Conservation (phyloP, 2,113 vertebrate species). For the Toxotes jaculatrix region DNA sequence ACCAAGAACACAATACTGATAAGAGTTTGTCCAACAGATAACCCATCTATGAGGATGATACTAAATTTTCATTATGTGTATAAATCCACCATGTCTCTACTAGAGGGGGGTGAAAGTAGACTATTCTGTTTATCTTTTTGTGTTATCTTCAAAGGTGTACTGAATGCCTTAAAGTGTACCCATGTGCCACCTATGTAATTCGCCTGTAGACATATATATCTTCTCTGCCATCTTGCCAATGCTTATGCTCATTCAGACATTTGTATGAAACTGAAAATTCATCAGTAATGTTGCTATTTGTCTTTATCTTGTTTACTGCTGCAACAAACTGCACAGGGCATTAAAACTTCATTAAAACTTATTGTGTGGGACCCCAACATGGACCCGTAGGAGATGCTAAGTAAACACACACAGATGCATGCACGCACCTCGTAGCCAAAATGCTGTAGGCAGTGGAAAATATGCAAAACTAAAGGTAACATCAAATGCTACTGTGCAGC, state of each 20-base stretch:
- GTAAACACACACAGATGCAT: slow-evolving; percentile 21
- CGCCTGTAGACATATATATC: background rate
- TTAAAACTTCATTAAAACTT: slow-evolving; percentile 29
- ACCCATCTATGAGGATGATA: too few relatives aligned
- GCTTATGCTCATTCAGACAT: slow-evolving; percentile 13
- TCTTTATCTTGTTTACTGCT: slow-evolving; percentile 2
- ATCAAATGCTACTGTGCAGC: slow-evolving; percentile 3
- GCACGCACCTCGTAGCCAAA: background rate
- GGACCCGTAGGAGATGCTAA: background rate
- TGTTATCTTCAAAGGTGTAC: too few relatives aligned
- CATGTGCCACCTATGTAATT: background rate
- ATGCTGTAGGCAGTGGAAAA: slow-evolving; percentile 27
- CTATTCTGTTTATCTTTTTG: too few relatives aligned
- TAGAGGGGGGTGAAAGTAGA: too few relatives aligned
- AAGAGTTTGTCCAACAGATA: background rate
- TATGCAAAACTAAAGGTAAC: slow-evolving; percentile 51
- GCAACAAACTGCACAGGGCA: background rate
- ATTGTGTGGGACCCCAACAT: slow-evolving; percentile 4
- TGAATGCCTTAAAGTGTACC: too few relatives aligned
- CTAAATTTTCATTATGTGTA: too few relatives aligned
- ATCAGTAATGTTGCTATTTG: background rate
- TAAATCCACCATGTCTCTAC: too few relatives aligned
- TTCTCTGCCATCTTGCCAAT: slow-evolving; percentile 13
- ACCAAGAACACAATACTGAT: background rate
- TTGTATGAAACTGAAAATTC: slow-evolving; percentile 8